Evolutionary conservation across 2,888 invertebrate genomes (phyloP).

Genomic region (Ctenicera cuprea): DNA sequence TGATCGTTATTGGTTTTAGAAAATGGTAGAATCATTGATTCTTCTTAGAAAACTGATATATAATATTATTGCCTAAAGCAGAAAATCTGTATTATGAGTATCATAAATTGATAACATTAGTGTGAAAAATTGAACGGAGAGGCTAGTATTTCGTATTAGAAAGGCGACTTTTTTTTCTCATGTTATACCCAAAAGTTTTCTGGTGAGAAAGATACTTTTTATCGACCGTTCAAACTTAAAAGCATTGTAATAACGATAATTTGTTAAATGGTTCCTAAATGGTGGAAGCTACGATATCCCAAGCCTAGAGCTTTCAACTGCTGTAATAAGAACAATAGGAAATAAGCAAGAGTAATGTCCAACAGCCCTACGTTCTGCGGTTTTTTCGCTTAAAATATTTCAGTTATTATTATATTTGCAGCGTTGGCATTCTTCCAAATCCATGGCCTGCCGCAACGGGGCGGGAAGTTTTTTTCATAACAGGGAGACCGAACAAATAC

Average conservation of each 20-base stretch:
- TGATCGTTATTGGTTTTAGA: conserved; percentile 18
- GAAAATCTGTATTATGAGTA: not conserved
- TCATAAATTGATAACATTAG: too few relatives aligned
- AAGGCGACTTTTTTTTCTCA: too few relatives aligned
- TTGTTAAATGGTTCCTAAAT: not conserved
- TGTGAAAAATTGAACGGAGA: too few relatives aligned
- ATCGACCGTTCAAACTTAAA: too few relatives aligned
- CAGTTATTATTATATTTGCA: conserved; percentile 27
- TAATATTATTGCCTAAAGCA: not conserved
- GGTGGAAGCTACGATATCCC: not conserved
- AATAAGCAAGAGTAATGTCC: conserved; percentile 13
- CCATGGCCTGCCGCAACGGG: conserved; percentile 32
- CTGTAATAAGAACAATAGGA: not conserved
- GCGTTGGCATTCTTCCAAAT: conserved; percentile 16
- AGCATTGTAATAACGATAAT: not conserved
- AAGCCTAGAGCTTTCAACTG: not conserved
- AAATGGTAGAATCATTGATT: conserved; percentile 27
- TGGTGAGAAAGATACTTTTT: too few relatives aligned
- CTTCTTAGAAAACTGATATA: not conserved
- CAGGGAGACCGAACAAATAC: conserved; percentile 25
- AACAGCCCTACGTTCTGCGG: conserved; percentile 7
- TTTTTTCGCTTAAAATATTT: conserved; percentile 20
- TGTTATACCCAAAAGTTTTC: too few relatives aligned
- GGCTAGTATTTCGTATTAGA: too few relatives aligned
- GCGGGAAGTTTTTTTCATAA: conserved; percentile 16